Evolutionary conservation across 2,113 vertebrate genomes (phyloP).

Genomic region (Marcusenius ussheri): DNA sequence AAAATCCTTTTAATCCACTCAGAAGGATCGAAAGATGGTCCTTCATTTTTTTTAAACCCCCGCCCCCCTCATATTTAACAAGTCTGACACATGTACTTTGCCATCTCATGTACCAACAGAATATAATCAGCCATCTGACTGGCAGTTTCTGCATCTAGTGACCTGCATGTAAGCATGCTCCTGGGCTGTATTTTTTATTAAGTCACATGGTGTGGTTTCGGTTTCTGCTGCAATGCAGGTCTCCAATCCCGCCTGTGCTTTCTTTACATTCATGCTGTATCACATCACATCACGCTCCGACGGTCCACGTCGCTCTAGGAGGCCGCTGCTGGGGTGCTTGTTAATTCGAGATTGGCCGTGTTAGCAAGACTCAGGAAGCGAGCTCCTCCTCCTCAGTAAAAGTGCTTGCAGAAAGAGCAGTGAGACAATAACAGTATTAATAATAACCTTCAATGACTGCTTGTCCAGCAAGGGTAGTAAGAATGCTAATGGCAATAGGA

Average conservation of each 20-base stretch:
- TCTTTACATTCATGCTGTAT: conserved; percentile 2
- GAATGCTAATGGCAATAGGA: background rate
- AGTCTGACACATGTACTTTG: background rate
- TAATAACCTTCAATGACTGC: background rate
- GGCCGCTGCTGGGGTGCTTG: background rate
- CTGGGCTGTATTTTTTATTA: background rate
- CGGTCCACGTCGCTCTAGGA: background rate
- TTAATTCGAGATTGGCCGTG: background rate
- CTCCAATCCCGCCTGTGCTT: background rate
- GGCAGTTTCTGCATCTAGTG: background rate
- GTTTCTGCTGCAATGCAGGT: background rate
- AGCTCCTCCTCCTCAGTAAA: background rate
- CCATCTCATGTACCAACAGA: background rate
- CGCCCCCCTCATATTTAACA: background rate
- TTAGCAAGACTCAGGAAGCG: background rate
- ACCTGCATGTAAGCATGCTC: background rate
- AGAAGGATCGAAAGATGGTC: background rate
- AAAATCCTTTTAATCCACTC: background rate
- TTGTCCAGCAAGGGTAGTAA: background rate
- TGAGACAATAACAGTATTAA: background rate
- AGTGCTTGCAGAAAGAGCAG: background rate
- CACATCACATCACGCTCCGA: background rate
- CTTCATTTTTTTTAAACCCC: background rate
- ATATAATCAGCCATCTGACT: background rate
- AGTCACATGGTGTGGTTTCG: background rate